These are phyloP conservation scores for Drosophila bocki DNA, from an alignment of 1,140 invertebrate genomes.

Conservation along the genomic window DNA sequence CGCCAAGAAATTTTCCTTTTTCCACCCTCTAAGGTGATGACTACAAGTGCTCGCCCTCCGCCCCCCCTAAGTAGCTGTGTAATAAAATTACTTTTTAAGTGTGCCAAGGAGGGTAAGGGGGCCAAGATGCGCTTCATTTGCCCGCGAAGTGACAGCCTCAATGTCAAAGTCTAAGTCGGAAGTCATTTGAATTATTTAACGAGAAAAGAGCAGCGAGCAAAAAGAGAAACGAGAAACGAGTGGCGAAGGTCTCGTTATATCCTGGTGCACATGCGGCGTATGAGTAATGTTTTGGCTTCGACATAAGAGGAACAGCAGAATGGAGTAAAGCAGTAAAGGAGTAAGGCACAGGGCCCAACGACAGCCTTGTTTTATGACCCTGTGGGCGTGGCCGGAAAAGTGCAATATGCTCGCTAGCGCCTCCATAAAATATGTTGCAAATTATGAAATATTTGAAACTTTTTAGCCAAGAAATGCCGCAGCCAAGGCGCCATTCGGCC, in stretches of 20 bases:
- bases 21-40: conserved; percentile 43
- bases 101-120: conserved; percentile 13
- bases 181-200: conserved; percentile 79
- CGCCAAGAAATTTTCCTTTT: conserved; percentile 57
- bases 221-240: no score
- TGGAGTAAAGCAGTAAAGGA: not conserved
- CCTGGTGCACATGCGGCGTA: conserved; percentile 21
- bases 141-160: conserved; percentile 19
- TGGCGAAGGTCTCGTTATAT: not conserved
- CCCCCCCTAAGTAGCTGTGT: conserved; percentile 68
- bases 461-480: conserved; percentile 55
- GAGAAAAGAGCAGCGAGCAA: conserved; percentile 2
- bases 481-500: conserved; percentile 32
- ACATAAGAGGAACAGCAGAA: not conserved
- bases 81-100: conserved; percentile 83
- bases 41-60: conserved; percentile 29
- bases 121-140: conserved; percentile 53
- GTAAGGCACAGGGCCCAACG: not conserved
- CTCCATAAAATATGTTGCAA: conserved; percentile 78
- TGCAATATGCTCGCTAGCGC: conserved; percentile 53
- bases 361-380: conserved; percentile 29
- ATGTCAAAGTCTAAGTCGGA: conserved; percentile 75
- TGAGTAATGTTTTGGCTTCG: conserved; percentile 27
- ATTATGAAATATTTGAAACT: conserved; percentile 82
- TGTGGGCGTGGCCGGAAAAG: conserved; percentile 24